Evolutionary conservation across 2,113 vertebrate genomes (phyloP), one percentile per base, ranked within the genome.

Genomic region (Coptodon rendalli): DNA sequence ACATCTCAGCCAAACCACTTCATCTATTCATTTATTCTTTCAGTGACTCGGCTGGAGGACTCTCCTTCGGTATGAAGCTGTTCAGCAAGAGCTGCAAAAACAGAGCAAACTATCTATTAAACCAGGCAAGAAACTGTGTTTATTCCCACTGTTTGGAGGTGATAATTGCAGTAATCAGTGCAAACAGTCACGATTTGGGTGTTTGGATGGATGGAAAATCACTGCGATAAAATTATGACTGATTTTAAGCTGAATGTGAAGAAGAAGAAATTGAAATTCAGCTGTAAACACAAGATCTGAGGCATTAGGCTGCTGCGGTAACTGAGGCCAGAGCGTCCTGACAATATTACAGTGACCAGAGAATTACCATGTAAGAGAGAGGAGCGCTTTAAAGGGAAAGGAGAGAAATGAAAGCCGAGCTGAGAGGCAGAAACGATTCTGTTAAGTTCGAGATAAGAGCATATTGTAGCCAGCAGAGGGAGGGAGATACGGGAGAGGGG

Each of bases 371-470:
- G 83, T 29, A 48, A 68, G 50, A 71, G 54, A 79, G 73, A 34
- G 4, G 11, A 5, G 68, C 2, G 13, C 57, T 66, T 80, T 34
- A 71, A 68, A 87, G 81, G n/a, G 34, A 84, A 86, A 71, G 52
- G 16, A 71, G 80, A 80, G 79, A 34, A 85, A 85, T 19, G 34
- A 85, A 76, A 80, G 81, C 50, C 16, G 2, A 56, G 45, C 8
- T 36, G 36, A 73, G 52, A 82, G 81, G 86, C 29, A 73, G 80
- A 73, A 83, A 81, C 50, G 66, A 76, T 57, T 82, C 34, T 57
- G 83, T 84, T 52, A 36, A 63, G 81, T 57, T 80, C 0, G 6
- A 90, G 90, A 93, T 91, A 89, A 90, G 85, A 89, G 76, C 57
- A 9, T 78, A 86, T 93, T 84, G 90, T 73, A 84, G 89, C 40